These are phyloP conservation scores for Drosophila athabasca DNA, from an alignment of 1,140 invertebrate genomes.

Conservation along the genomic window DNA sequence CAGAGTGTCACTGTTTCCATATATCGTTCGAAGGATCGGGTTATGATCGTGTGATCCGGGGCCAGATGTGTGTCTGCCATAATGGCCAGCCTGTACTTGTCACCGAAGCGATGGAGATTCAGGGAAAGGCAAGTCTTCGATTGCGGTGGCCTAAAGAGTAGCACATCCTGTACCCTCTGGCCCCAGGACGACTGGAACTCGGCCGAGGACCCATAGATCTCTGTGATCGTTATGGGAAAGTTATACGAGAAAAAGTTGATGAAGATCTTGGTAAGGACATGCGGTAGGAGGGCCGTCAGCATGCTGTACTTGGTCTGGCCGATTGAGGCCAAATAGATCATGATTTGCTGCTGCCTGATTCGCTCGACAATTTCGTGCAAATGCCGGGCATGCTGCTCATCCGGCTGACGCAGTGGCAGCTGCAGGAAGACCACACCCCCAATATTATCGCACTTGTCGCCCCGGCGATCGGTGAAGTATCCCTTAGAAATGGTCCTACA, in stretches of 20 bases:
- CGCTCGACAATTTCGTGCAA: slow-evolving; percentile 86
- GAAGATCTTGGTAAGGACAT: slow-evolving; percentile 87
- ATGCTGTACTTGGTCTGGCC: slow-evolving; percentile 88
- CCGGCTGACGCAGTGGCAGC: slow-evolving; percentile 83
- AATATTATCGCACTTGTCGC: slow-evolving; percentile 68
- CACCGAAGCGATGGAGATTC: slow-evolving; percentile 89
- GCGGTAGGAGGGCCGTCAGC: slow-evolving; percentile 88
- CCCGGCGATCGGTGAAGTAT: slow-evolving; percentile 70
- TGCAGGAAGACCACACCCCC: slow-evolving; percentile 84
- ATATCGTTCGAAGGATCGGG: slow-evolving; percentile 76
- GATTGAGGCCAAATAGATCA: slow-evolving; percentile 88
- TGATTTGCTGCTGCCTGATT: slow-evolving; percentile 87
- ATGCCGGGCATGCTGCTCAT: slow-evolving; percentile 68
- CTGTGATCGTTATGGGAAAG: slow-evolving; percentile 89
- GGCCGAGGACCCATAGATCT: slow-evolving; percentile 85
- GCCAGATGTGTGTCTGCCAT: slow-evolving; percentile 90
- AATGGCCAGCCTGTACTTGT: slow-evolving; percentile 88
- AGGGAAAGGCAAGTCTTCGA: slow-evolving; percentile 91
- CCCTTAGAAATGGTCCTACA: slow-evolving; percentile 83
- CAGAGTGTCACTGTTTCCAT: slow-evolving; percentile 71
- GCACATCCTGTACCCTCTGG: slow-evolving; percentile 87
- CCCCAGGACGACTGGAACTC: slow-evolving; percentile 86
- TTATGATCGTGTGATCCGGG: slow-evolving; percentile 84
- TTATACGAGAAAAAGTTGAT: slow-evolving; percentile 89
- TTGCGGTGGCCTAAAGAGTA: slow-evolving; percentile 92